A percentile compares a stretch with the other conserved stretches of the same genome.
Evolutionary conservation across 2,113 vertebrate genomes (phyloP).

Genomic region (Caranx ignobilis): DNA sequence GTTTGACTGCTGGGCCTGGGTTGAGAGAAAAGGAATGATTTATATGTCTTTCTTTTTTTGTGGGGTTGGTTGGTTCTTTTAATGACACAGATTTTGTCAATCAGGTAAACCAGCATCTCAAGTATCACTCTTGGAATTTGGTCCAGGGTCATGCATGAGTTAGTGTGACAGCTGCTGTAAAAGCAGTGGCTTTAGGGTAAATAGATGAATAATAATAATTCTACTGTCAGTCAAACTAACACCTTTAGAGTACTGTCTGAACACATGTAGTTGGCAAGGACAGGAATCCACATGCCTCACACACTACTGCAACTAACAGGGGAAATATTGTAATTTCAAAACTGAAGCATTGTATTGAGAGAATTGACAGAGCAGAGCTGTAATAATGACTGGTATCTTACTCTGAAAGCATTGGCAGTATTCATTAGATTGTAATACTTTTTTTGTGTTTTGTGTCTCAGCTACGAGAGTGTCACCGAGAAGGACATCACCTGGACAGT

Average conservation of each 20-base stretch:
- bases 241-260: neutral
- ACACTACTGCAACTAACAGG: too few relatives aligned
- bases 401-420: neutral
- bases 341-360: neutral
- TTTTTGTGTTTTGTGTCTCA: constrained; percentile 64
- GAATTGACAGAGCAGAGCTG: neutral
- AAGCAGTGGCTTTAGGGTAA: neutral
- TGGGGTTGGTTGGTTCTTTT: too few relatives aligned
- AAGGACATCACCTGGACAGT: constrained; percentile 83
- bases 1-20: too few relatives aligned
- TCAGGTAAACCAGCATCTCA: neutral
- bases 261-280: too few relatives aligned
- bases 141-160: neutral
- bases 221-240: neutral
- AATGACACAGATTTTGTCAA: neutral
- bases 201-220: neutral
- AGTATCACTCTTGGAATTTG: neutral
- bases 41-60: too few relatives aligned
- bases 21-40: too few relatives aligned
- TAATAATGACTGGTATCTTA: neutral
- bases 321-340: too few relatives aligned
- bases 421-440: neutral
- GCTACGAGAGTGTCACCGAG: constrained; percentile 79
- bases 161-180: neutral
- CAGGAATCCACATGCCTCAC: too few relatives aligned